Percentiles rank a stretch among this genome's conserved stretches.
Evolutionary conservation across 2,888 invertebrate genomes (phyloP).

Genomic region (Pocota personata): DNA sequence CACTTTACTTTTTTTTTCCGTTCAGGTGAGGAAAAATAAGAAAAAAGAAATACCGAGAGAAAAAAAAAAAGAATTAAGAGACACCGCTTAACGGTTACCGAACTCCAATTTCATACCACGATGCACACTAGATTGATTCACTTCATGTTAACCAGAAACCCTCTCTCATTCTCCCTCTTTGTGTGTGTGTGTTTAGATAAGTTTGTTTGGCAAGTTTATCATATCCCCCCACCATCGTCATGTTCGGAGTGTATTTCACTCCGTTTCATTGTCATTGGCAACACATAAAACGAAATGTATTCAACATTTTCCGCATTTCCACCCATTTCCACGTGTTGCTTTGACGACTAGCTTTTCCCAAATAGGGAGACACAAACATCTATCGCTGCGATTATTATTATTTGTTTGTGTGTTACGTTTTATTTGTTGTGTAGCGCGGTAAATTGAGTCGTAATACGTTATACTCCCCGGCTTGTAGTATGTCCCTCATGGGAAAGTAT

Average conservation of each 20-base stretch:
- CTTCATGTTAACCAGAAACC: background rate
- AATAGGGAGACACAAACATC: slow-evolving; percentile 1
- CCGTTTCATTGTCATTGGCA: slow-evolving; percentile 28
- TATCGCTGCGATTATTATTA: slow-evolving; percentile 19
- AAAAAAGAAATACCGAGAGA: background rate
- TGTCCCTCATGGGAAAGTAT: slow-evolving; percentile 10
- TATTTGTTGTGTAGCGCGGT: slow-evolving; percentile 7
- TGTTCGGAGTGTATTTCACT: background rate
- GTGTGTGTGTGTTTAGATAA: background rate
- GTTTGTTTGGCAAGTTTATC: background rate
- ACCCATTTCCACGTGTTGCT: slow-evolving; percentile 63
- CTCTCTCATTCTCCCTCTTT: background rate
- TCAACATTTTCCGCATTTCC: slow-evolving; percentile 43
- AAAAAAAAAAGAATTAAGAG: slow-evolving; percentile 6
- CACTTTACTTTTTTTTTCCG: background rate
- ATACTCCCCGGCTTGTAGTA: background rate
- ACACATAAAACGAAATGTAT: background rate
- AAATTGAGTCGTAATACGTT: slow-evolving; percentile 34
- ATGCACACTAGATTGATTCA: slow-evolving; percentile 43
- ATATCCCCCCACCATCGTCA: background rate
- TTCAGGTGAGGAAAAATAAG: background rate
- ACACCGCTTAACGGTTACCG: slow-evolving; percentile 11
- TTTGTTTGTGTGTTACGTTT: slow-evolving; percentile 34
- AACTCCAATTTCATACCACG: slow-evolving; percentile 33
- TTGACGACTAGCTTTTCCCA: background rate